Percentiles rank a stretch among this genome's conserved stretches.
These are phyloP conservation scores for Molossus molossus DNA, from an alignment of 2,797 vertebrate genomes.

Conservation along the genomic window DNA sequence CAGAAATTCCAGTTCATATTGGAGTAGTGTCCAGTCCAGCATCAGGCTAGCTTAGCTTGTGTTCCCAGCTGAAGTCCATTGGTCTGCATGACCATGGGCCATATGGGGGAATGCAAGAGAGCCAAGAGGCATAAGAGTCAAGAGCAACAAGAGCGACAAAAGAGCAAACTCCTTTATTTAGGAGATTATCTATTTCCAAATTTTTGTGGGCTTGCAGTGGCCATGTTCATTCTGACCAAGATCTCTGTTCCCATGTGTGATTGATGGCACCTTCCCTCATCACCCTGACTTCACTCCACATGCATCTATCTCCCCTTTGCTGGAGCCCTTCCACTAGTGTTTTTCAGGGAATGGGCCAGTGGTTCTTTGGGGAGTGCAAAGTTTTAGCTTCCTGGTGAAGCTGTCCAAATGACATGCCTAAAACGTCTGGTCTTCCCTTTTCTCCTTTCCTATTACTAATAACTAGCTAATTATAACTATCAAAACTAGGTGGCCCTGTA, in stretches of 20 bases:
- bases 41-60: not conserved
- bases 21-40: not conserved
- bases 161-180: not conserved
- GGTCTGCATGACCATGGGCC: not conserved
- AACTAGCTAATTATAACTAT: not conserved
- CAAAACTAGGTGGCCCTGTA: not conserved
- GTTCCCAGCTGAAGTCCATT: not conserved
- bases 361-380: not conserved
- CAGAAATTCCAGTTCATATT: not conserved
- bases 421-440: not conserved
- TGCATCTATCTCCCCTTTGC: not conserved
- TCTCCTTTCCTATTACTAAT: not conserved
- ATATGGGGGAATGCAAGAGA: not conserved
- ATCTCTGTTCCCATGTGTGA: not conserved
- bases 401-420: not conserved
- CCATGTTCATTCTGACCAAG: not conserved
- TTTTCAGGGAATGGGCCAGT: not conserved
- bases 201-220: not conserved
- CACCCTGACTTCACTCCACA: not conserved
- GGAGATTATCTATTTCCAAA: not conserved
- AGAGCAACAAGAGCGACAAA: not conserved
- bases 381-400: not conserved
- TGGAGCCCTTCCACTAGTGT: not conserved
- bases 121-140: not conserved
- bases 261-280: not conserved